phyloP scores from a whole-genome alignment of 2,797 vertebrate genomes.

The Threskiornis aethiopicus region DNA sequence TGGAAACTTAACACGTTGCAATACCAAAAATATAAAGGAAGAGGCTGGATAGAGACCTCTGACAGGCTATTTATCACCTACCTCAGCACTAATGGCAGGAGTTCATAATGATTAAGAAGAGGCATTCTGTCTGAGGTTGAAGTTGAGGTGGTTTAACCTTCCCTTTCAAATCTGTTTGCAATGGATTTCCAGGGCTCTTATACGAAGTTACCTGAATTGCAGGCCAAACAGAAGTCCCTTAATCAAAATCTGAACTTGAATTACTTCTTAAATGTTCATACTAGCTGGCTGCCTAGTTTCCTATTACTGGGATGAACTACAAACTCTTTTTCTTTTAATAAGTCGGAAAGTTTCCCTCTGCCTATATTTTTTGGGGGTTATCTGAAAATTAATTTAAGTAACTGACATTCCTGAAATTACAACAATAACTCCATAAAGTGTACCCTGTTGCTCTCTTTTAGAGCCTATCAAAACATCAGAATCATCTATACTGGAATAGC shows the following conservation, averaged over 20 bases:
- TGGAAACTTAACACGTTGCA: background rate
- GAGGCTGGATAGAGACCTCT: background rate
- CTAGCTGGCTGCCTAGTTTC: background rate
- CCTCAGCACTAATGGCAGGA: background rate
- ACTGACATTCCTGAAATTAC: background rate
- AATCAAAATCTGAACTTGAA: constrained; percentile 5
- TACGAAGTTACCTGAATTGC: background rate
- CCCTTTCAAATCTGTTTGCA: background rate
- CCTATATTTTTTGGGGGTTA: background rate
- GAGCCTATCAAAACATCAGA: background rate
- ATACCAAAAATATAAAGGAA: background rate
- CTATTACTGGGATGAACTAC: background rate
- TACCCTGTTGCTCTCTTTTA: background rate
- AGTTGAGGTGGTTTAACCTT: constrained; percentile 4
- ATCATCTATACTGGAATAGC: background rate
- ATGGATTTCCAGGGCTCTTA: background rate
- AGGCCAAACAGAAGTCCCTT: background rate
- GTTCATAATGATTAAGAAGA: constrained; percentile 19
- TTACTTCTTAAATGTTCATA: background rate
- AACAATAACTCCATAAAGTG: background rate
- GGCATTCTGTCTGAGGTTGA: background rate
- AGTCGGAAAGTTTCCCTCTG: background rate
- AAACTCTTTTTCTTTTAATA: background rate
- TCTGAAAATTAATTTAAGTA: constrained; percentile 12
- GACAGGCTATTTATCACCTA: background rate